Conservation (phyloP, 2,797 vertebrate genomes). For the Alcedo atthis region DNA sequence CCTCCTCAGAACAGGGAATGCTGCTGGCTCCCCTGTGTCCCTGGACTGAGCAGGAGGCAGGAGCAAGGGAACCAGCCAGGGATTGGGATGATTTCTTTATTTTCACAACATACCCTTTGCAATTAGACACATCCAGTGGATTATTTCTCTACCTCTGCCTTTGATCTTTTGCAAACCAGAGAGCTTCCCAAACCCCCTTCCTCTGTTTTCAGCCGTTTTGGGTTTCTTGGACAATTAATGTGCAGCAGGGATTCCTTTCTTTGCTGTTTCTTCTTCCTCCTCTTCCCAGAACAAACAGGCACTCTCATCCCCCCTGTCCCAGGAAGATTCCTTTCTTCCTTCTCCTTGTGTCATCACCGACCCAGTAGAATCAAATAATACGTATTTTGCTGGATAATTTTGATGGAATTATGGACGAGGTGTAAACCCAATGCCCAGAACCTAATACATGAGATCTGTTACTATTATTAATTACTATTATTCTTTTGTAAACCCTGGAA, state of each 20-base stretch:
- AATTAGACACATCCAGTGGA: not conserved
- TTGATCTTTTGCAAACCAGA: conserved; percentile 4
- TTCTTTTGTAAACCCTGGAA: not conserved
- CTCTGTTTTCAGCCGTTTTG: conserved; percentile 60
- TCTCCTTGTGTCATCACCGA: not conserved
- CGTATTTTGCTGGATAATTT: not conserved
- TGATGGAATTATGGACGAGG: not conserved
- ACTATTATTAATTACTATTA: not conserved
- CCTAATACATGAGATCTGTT: not conserved
- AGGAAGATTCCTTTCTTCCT: not conserved
- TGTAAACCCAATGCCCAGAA: not conserved
- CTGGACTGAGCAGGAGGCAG: not conserved
- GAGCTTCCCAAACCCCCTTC: not conserved
- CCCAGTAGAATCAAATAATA: not conserved
- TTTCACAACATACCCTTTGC: accelerated
- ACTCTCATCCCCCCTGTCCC: not conserved
- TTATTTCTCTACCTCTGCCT: conserved; percentile 6
- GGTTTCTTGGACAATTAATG: not conserved
- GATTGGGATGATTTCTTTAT: too few relatives aligned
- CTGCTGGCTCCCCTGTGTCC: not conserved
- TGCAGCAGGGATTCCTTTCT: not conserved
- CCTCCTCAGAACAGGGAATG: not conserved
- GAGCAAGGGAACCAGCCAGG: not conserved
- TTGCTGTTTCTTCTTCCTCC: not conserved
- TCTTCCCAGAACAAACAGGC: not conserved